Base-by-base conservation (phyloP, 2,113 vertebrate species). In the Gasterosteus aculeatus region DNA sequence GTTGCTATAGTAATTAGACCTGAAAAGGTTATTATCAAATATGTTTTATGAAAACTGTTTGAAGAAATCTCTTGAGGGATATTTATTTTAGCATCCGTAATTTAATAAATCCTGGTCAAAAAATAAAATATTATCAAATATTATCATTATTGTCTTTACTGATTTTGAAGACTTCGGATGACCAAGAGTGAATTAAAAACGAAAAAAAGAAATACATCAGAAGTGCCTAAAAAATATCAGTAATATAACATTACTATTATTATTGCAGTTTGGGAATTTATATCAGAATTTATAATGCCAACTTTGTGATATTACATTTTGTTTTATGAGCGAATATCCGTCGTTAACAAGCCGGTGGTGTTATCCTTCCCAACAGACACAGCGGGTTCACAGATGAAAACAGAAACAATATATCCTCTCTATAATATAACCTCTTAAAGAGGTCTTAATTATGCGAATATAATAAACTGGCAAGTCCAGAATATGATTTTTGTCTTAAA, bases 1-100 rank as follows among this genome's bases (percentile, higher is more conserved):
- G 8, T 22, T 12, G 15, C 14, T 22, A 1, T 46, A n/a, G 22
- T 49, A 44, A 49, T 72, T 59, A 57, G 6, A 56, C 7, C 33
- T 54, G 62, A 53, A 69, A 72, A n/a, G 26, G 4, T 57, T 64
- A 62, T 65, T 31, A 74, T 47, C 26, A 61, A 42, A 54, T 62
- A 15, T 4, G 31, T 31, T 57, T 42, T 44, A 18, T 16, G n/a
- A 29, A 39, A 35, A 35, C 33, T 35, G 35, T 26, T 26, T 26
- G 1, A 26, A 26, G 22, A 18, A 9, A 35, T 42, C 0, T 31
- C 3, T 35, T 70, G n/a, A 10, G 15, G 10, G 7, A 78, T 15
- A 42, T 75, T 68, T 33, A 19, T 67, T 78, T 80, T 22, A 41
- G n/a, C 11, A 5, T 38, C 15, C 7, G 65, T 78, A 3, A 53